phyloP scores from a whole-genome alignment of 2,113 vertebrate species.

The Bufo gargarizans region DNA sequence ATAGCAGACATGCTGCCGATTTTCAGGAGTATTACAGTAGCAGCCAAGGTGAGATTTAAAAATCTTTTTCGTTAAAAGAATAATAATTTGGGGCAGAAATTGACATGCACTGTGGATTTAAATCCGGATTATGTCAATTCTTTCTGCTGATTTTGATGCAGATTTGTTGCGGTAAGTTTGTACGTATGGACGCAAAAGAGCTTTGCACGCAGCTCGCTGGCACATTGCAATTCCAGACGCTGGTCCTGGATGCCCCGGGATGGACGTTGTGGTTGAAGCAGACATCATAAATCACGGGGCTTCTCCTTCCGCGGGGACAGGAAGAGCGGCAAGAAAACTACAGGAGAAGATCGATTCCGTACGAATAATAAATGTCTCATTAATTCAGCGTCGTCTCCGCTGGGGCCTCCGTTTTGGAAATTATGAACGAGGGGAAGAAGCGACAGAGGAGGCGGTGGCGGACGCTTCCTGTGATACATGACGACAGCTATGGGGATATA shows the following conservation, averaged over 20 bases:
- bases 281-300: constrained; percentile 61
- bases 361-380: constrained; percentile 68
- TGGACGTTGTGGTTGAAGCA: neutral
- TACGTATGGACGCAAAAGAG: neutral
- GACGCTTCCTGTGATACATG: constrained; percentile 66
- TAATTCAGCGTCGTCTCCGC: constrained; percentile 57
- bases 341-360: constrained; percentile 63
- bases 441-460: constrained; percentile 62
- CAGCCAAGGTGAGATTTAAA: too few relatives aligned
- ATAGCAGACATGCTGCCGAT: too few relatives aligned
- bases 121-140: too few relatives aligned
- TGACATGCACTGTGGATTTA: too few relatives aligned
- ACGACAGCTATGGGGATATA: constrained; percentile 63
- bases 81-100: too few relatives aligned
- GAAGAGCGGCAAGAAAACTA: constrained; percentile 28
- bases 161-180: too few relatives aligned
- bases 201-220: neutral
- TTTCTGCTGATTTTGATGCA: too few relatives aligned
- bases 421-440: constrained; percentile 67
- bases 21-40: too few relatives aligned
- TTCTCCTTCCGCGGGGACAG: constrained; percentile 36
- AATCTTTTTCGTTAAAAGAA: too few relatives aligned
- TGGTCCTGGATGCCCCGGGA: constrained; percentile 10
- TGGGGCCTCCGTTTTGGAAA: constrained; percentile 63
- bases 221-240: constrained; percentile 1